Evolutionary conservation across 1,140 invertebrate genomes (phyloP), one percentile per base, ranked within the genome.

Genomic region (Drosophila aff.): DNA sequence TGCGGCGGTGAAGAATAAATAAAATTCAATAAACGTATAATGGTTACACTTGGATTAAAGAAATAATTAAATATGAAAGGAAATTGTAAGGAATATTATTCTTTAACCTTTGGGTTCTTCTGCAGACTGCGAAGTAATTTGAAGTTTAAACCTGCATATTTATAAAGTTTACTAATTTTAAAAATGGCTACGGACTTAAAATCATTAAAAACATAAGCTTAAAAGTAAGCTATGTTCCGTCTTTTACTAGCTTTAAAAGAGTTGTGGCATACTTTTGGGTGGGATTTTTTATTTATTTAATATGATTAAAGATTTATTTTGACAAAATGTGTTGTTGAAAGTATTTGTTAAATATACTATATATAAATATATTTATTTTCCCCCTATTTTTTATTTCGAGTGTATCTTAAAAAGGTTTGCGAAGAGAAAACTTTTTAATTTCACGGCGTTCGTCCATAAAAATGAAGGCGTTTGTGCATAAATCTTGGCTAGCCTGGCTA

Each of bases 371-470:
- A 15, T 47, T 47, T 8, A 47, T 23, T 23, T 15, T 15, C 3
- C 11, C 11, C 0, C 8, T 0, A 23, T 26, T 16, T 44, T 23
- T 49, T 55, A 21, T 38, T 66, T 71, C 3, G 11, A 43, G 60
- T 59, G 60, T 40, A 4, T 28, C 36, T 18, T 21, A 47, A 65
- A 64, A 64, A 50, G 46, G 63, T 62, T 66, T 66, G 43, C 43
- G 28, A 36, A 28, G 16, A 65, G 72, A 68, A 87, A 89, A 87
- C 81, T 89, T 89, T 89, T 89, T 81, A 87, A 84, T 84, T 89
- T 89, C 62, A 67, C 68, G 65, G 72, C 73, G 41, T 66, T 59
- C 76, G 50, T 57, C 83, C 83, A 82, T 82, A 83, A 87, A 87
- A 87, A 89, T 77, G 68, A 73, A 52, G 84, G 73, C 81, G 84